Evolutionary conservation across 2,113 vertebrate species (phyloP), one percentile per base, ranked within the genome.

Genomic region (Enhydra lutris): DNA sequence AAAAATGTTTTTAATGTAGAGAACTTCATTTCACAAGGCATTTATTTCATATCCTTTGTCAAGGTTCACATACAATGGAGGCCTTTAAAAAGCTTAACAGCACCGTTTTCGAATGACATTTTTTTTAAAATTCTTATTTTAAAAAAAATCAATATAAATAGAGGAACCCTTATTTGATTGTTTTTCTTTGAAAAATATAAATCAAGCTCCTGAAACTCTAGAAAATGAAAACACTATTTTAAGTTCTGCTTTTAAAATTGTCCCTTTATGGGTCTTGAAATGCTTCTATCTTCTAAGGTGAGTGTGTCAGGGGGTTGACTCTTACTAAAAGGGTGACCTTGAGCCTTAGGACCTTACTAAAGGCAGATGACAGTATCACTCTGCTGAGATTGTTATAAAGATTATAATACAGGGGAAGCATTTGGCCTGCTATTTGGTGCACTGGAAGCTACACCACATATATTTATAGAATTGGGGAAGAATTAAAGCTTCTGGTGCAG

Each of bases 1-100:
- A 83, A 97, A 94, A 97, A 82, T 91, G 94, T 83, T 82, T 98
- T 97, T 97, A 96, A 96, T 57, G 93, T 31, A 97, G 82, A 73
- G 76, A 97, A 97, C 73, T 81, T 98, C 20, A 96, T 93, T 98
- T 95, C 80, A 74, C 31, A 45, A 74, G 88, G 78, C 67, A 96
- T 85, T 97, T 57, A 96, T 57, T 1, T 93, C 65, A 45, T 59
- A 94, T 79, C 94, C 67, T 97, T 94, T 79, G 96, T 94, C 95
- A 96, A 50, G 83, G 55, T 89, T 97, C 96, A 96, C 63, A 90
- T 31, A 89, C 0, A 94, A 24, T 1, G 89, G 69, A 89, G 55
- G 34, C 11, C 91, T 89, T 98, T 91, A 85, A 91, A 73, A 71
- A 93, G 96, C 95, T 96, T 96, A 81, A 92, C n/a, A 31, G 0